Conservation (phyloP, 2,113 vertebrate genomes). For the Tylochromis polylepis region DNA sequence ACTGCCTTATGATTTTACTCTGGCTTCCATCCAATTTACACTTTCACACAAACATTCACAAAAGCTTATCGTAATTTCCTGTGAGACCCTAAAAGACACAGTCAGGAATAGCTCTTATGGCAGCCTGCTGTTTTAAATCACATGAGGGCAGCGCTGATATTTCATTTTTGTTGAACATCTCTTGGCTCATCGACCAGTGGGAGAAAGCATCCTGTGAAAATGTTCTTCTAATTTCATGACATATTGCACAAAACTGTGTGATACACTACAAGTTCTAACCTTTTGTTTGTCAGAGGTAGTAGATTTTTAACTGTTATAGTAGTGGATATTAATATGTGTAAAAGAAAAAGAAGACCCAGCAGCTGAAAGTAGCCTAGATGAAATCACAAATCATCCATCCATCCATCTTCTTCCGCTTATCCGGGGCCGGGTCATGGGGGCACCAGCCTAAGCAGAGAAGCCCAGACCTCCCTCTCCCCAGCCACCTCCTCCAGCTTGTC, state of each 20-base stretch:
- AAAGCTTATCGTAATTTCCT: constrained; percentile 57
- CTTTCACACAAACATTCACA: constrained; percentile 40
- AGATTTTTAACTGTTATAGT: constrained; percentile 10
- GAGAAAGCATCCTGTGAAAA: constrained; percentile 46
- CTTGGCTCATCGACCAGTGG: constrained; percentile 45
- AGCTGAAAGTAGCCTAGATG: not conserved
- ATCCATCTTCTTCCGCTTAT: no score
- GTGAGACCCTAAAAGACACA: constrained; percentile 37
- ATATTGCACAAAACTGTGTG: constrained; percentile 18
- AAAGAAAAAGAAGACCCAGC: not conserved
- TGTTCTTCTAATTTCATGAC: constrained; percentile 37
- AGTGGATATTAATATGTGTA: not conserved
- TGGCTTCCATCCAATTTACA: constrained; percentile 33
- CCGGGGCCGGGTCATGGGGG: no score
- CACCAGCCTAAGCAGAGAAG: no score
- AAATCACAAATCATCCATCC: not conserved
- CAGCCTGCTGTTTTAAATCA: constrained; percentile 47
- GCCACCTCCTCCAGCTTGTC: no score
- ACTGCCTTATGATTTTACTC: not conserved
- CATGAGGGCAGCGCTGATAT: constrained; percentile 47
- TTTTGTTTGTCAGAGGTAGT: constrained; percentile 1
- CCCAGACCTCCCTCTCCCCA: no score
- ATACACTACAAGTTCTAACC: not conserved
- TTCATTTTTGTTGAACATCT: constrained; percentile 58
- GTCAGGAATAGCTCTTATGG: constrained; percentile 29